Base-by-base conservation (phyloP, 2,113 vertebrate genomes). In the Malurus alboscapulatus region DNA sequence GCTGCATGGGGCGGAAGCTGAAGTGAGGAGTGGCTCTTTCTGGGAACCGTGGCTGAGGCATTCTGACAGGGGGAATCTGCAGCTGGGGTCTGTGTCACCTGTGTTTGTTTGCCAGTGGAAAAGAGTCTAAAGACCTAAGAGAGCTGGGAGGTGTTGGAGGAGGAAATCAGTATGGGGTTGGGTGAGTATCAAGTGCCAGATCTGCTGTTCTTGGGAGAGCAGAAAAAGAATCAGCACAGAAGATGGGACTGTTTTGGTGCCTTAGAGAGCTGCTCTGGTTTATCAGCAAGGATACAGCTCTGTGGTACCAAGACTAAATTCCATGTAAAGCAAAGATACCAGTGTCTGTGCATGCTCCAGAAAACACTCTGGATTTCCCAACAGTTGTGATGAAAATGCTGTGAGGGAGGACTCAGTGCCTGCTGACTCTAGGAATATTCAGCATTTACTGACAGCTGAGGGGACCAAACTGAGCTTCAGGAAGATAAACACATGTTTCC, bases 81-180 rank as follows among this genome's bases (percentile, higher is more conserved):
- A 7, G 0, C 14, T n/a, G 1, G 2, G 3, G n/a, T 74, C 54
- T 58, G 34, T 71, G 51, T 57, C 61, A 27, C 0, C 0, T 34
- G 1, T 57, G 17, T 86, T 42, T 57, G 8, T 22, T 40, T 63
- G 55, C 54, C 57, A 14, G 17, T 26, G 73, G 36, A 61, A 55
- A 88, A 61, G n/a, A 54, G 12, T n/a, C 51, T 63, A 30, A 75
- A 84, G 36, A 17, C 11, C 17, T 67, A 25, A 32, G 87, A 68
- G 40, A 79, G 15, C 47, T 71, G 61, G 30, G n/a, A 66, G 32
- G 12, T 67, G 36, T 45, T 87, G 69, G 66, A 94, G 79, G 20
- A 83, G 17, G 27, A 87, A 53, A 57, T 78, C 17, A 19, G 1
- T 9, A 26, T 8, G 18, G 6, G 12, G 34, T 32, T 19, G 67